These are phyloP conservation scores for Calameuta pallipes DNA, from an alignment of 2,888 invertebrate genomes.

Conservation along the genomic window DNA sequence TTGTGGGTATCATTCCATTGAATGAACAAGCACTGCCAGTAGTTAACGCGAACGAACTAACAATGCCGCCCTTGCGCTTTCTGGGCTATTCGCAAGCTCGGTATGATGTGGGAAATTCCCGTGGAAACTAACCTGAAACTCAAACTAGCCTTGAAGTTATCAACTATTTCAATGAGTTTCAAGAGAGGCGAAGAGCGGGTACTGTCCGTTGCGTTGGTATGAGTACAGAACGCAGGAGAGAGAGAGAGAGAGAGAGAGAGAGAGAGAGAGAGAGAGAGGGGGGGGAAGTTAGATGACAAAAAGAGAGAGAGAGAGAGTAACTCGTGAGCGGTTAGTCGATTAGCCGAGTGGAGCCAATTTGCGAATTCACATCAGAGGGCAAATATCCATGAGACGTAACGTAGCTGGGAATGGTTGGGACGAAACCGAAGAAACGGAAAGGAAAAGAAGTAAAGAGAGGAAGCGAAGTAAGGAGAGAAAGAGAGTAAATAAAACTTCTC, in stretches of 20 bases:
- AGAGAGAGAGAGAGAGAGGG: too few species aligned
- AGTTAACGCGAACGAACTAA: slow-evolving; percentile 32
- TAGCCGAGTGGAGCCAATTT: slow-evolving; percentile 53
- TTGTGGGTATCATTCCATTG: neutral
- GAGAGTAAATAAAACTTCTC: slow-evolving; percentile 1
- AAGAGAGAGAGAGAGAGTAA: slow-evolving; percentile 32
- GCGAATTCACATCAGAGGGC: slow-evolving; percentile 43
- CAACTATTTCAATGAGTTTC: slow-evolving; percentile 60
- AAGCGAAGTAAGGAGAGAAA: neutral
- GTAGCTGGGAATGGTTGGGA: neutral
- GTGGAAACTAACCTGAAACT: slow-evolving; percentile 19
- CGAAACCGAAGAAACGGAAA: neutral
- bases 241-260: neutral
- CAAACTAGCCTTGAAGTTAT: slow-evolving; percentile 42
- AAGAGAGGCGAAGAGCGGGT: slow-evolving; percentile 15
- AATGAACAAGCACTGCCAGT: neutral
- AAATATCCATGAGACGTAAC: neutral
- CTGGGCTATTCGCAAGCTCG: slow-evolving; percentile 40
- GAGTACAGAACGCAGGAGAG: neutral
- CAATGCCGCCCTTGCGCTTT: slow-evolving; percentile 29
- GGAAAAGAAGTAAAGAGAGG: neutral
- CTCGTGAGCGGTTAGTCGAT: slow-evolving; percentile 53
- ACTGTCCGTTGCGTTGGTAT: neutral
- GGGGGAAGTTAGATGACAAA: too few species aligned
- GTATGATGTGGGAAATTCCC: slow-evolving; percentile 51